Evolutionary conservation across 2,888 invertebrate species (phyloP).

Genomic region (Herminia tarsipennalis): DNA sequence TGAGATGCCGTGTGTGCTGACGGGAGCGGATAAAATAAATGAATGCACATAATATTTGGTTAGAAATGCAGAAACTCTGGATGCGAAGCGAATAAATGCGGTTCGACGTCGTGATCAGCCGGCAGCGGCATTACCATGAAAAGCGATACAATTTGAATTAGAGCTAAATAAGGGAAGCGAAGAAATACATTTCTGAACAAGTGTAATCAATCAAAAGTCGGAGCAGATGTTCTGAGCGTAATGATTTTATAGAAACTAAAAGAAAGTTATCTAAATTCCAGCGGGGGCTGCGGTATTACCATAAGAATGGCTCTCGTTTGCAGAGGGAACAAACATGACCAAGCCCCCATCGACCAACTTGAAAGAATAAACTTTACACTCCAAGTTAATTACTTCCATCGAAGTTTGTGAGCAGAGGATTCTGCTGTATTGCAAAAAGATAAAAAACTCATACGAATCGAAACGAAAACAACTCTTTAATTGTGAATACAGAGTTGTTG

Average conservation of each 20-base stretch:
- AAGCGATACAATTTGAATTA: conserved; percentile 66
- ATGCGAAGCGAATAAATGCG: conserved; percentile 60
- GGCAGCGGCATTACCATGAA: conserved; percentile 70
- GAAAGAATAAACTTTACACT: conserved; percentile 57
- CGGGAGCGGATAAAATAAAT: conserved; percentile 67
- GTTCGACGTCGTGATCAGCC: conserved; percentile 53
- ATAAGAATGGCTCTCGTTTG: conserved; percentile 69
- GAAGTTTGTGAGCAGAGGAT: conserved; percentile 20
- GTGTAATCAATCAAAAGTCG: conserved; percentile 53
- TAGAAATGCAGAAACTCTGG: conserved; percentile 61
- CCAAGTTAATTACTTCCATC: conserved; percentile 58
- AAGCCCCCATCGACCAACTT: conserved; percentile 38
- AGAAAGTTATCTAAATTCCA: conserved; percentile 56
- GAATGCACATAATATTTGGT: conserved; percentile 82
- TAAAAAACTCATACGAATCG: conserved; percentile 19
- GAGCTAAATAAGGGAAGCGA: conserved; percentile 45
- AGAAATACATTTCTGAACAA: conserved; percentile 36
- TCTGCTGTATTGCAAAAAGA: conserved; percentile 16
- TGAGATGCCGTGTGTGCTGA: conserved; percentile 52
- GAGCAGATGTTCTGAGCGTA: conserved; percentile 32
- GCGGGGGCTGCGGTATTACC: conserved; percentile 56
- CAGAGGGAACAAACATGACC: conserved; percentile 48
- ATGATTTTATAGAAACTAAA: conserved; percentile 50
- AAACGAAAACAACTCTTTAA: conserved; percentile 33
- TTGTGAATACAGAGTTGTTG: conserved; percentile 36